These are phyloP conservation scores for Gryon sp. DNA, from an alignment of 1,140 invertebrate species.

Conservation along the genomic window DNA sequence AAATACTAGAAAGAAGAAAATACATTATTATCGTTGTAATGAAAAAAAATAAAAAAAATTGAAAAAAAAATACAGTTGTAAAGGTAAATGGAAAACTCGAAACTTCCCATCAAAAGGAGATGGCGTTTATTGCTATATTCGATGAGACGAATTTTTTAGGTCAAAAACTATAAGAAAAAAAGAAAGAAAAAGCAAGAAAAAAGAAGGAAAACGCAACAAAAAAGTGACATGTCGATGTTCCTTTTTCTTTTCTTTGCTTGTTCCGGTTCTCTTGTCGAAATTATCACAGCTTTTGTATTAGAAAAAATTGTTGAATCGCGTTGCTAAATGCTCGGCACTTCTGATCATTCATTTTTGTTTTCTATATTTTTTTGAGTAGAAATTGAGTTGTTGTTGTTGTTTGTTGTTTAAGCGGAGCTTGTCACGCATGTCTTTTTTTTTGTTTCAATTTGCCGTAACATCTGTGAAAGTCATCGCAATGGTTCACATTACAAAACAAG, in stretches of 20 bases:
- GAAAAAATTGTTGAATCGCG: not conserved
- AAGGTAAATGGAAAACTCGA: conserved; percentile 58
- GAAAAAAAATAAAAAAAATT: no score
- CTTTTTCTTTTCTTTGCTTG: conserved; percentile 56
- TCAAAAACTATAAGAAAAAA: conserved; percentile 19
- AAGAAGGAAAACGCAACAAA: conserved; percentile 8
- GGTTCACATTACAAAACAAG: no score
- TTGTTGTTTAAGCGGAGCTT: conserved; percentile 55
- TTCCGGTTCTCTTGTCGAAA: conserved; percentile 21
- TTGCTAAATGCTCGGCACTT: conserved; percentile 39
- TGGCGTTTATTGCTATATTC: conserved; percentile 39
- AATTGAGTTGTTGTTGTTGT: conserved; percentile 61
- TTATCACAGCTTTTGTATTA: conserved; percentile 12
- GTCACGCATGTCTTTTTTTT: conserved; percentile 44
- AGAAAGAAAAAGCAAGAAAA: conserved; percentile 19
- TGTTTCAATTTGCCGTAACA: no score
- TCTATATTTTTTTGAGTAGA: conserved; percentile 53
- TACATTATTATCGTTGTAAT: conserved; percentile 68
- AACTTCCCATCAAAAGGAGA: conserved; percentile 62
- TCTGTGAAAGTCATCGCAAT: no score
- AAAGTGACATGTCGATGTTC: conserved; percentile 21
- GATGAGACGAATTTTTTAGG: conserved; percentile 44
- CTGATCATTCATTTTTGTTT: conserved; percentile 63
- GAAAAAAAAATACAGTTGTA: conserved; percentile 44
- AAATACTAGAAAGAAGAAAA: conserved; percentile 64